Conservation (phyloP, 1,140 invertebrate genomes). For the Anagrus nilaparvatae region DNA sequence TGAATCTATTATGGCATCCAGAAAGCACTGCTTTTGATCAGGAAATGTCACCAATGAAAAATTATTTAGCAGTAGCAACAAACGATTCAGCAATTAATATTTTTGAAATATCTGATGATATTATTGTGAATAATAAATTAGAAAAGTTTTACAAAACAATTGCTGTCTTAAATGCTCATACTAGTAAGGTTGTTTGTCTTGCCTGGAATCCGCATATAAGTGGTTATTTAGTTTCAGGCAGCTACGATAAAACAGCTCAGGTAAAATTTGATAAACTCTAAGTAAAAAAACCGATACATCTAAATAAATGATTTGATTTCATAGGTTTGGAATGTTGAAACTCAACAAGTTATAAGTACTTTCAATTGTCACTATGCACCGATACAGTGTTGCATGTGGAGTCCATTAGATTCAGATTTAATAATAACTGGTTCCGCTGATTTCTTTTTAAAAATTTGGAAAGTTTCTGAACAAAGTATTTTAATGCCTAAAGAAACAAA, state of each 20-base stretch:
- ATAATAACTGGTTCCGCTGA: slow-evolving; percentile 53
- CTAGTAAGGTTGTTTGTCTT: slow-evolving; percentile 46
- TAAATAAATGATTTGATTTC: slow-evolving; percentile 8
- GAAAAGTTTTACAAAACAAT: slow-evolving; percentile 31
- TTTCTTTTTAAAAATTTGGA: slow-evolving; percentile 51
- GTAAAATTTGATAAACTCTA: no score
- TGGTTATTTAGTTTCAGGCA: slow-evolving; percentile 54
- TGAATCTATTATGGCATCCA: slow-evolving; percentile 61
- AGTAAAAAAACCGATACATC: slow-evolving; percentile 8
- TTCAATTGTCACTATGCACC: slow-evolving; percentile 45
- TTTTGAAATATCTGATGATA: slow-evolving; percentile 41
- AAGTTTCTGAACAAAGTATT: slow-evolving; percentile 28
- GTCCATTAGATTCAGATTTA: slow-evolving; percentile 49
- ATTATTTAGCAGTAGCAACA: slow-evolving; percentile 55
- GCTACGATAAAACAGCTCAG: slow-evolving; percentile 56
- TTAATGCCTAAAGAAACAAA: slow-evolving; percentile 10
- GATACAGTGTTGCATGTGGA: slow-evolving; percentile 51
- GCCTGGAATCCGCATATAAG: slow-evolving; percentile 65
- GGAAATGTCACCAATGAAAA: slow-evolving; percentile 44
- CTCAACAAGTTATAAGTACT: slow-evolving; percentile 44
- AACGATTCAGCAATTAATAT: slow-evolving; percentile 46
- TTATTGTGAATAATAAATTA: slow-evolving; percentile 14
- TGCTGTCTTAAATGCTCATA: slow-evolving; percentile 50
- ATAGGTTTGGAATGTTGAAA: slow-evolving; percentile 62
- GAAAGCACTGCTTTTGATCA: slow-evolving; percentile 46